Conservation (phyloP, 2,113 vertebrate species). For the Tachysurus vachellii region DNA sequence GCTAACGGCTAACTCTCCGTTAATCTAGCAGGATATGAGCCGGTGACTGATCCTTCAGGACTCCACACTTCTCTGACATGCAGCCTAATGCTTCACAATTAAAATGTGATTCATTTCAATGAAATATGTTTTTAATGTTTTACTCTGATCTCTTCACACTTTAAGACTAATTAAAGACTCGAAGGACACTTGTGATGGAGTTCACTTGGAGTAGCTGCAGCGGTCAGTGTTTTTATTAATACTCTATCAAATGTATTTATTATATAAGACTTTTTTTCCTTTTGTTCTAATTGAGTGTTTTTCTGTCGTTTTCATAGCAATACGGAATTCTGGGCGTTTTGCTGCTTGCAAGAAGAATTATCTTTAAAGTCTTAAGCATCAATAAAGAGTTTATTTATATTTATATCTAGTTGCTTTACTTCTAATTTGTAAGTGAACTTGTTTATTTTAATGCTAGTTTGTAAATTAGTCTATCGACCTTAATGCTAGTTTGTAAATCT, state of each 20-base stretch:
- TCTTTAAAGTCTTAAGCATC: background rate
- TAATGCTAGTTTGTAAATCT: background rate
- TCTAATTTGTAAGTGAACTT: background rate
- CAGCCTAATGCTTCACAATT: background rate
- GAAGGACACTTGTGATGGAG: constrained; percentile 66
- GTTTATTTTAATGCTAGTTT: background rate
- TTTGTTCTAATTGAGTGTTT: background rate
- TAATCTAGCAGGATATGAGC: background rate
- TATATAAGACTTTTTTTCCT: background rate
- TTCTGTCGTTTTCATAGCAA: background rate
- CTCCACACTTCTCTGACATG: background rate
- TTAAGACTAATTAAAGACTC: constrained; percentile 59
- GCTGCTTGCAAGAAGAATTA: background rate
- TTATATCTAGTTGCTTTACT: background rate
- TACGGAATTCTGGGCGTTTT: background rate
- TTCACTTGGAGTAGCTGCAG: constrained; percentile 62
- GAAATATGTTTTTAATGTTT: background rate
- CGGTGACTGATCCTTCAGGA: background rate
- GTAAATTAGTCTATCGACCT: background rate
- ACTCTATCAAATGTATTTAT: background rate
- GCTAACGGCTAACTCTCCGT: background rate
- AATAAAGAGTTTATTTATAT: background rate
- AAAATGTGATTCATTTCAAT: background rate
- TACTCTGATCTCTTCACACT: background rate
- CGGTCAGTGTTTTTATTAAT: constrained; percentile 18